These are phyloP conservation scores for Synodontis membranacea DNA, from an alignment of 2,113 vertebrate genomes.

Conservation along the genomic window DNA sequence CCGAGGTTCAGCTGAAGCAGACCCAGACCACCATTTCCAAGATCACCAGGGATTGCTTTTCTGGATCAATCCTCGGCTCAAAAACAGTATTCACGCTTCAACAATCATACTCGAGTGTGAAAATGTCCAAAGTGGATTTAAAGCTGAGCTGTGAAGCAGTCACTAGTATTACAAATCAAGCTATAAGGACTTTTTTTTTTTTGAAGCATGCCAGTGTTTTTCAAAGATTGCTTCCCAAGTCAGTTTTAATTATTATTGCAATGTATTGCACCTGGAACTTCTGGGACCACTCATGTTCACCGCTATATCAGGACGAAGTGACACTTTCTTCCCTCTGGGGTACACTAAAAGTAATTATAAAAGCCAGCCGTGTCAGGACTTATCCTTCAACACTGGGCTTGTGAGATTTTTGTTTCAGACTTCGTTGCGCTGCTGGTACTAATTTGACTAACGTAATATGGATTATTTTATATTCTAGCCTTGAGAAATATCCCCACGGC, in stretches of 20 bases:
- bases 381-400: background rate
- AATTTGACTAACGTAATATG: background rate
- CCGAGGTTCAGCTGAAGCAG: background rate
- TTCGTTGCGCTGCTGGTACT: background rate
- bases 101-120: background rate
- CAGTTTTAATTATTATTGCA: constrained; percentile 3
- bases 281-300: background rate
- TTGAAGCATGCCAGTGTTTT: background rate
- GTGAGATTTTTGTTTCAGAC: background rate
- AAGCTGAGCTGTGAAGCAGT: constrained; percentile 6
- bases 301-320: background rate
- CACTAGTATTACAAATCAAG: constrained; percentile 24
- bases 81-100: background rate
- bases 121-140: background rate
- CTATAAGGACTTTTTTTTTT: constrained; percentile 12
- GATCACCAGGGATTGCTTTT: background rate
- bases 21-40: background rate
- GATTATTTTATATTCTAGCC: constrained; percentile 16
- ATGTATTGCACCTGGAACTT: background rate
- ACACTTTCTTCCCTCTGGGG: background rate
- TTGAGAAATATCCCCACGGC: background rate
- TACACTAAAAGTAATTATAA: constrained; percentile 1
- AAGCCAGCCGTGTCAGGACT: background rate
- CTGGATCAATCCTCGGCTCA: background rate
- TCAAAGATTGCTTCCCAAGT: background rate